Percentiles rank a stretch among this genome's conserved stretches.
Evolutionary conservation across 2,113 vertebrate species (phyloP).

Genomic region (Semnornis frantzii): DNA sequence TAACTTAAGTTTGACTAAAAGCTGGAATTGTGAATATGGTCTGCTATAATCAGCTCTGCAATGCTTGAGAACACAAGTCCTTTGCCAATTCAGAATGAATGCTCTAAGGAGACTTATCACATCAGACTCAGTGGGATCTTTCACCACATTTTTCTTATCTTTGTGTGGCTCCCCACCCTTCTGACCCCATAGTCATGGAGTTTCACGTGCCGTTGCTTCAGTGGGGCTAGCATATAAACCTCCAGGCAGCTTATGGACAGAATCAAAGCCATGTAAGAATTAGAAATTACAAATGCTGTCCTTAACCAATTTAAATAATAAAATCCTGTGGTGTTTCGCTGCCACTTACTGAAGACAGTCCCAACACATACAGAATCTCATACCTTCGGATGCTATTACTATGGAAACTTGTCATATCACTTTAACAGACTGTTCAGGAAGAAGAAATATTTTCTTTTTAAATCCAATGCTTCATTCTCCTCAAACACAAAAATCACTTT

Average conservation of each 20-base stretch:
- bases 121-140: neutral
- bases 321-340: neutral
- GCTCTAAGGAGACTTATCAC: neutral
- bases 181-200: fast-evolving
- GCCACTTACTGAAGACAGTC: neutral
- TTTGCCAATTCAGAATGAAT: neutral
- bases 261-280: neutral
- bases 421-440: neutral
- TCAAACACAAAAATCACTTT: neutral
- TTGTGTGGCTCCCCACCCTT: neutral
- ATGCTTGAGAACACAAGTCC: neutral
- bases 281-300: neutral
- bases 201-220: neutral
- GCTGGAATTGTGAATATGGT: neutral
- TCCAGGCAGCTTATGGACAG: neutral
- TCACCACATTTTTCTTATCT: neutral
- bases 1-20: neutral
- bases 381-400: neutral
- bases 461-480: neutral
- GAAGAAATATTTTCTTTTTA: neutral
- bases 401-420: neutral
- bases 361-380: neutral
- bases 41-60: neutral
- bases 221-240: neutral
- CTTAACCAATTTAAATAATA: neutral